Conservation (phyloP, 2,797 vertebrate genomes). For the Tapera naevia region DNA sequence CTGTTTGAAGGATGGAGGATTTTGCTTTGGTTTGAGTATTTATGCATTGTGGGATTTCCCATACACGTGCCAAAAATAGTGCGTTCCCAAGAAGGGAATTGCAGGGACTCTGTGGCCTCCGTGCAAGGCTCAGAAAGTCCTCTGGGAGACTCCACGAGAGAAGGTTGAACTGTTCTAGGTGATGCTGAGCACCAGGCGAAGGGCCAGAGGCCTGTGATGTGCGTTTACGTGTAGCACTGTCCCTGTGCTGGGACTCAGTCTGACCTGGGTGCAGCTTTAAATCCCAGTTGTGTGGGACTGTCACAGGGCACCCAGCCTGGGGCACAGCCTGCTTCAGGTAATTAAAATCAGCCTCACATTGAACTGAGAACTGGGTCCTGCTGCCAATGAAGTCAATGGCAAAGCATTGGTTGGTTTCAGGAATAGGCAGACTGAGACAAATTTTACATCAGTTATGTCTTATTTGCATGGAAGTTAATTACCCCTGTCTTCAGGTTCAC, state of each 20-base stretch:
- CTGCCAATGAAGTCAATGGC: not conserved
- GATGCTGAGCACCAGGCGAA: not conserved
- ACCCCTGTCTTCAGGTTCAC: not conserved
- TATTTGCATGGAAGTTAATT: not conserved
- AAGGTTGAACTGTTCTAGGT: not conserved
- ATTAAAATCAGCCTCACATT: not conserved
- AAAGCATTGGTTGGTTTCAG: not conserved
- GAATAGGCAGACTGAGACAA: not conserved
- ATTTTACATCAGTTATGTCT: not conserved
- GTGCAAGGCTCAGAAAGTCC: not conserved
- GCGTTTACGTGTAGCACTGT: not conserved
- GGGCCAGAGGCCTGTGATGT: fast-evolving
- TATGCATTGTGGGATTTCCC: not conserved
- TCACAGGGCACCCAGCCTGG: not conserved
- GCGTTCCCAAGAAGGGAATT: not conserved
- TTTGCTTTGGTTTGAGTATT: not conserved
- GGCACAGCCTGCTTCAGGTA: not conserved
- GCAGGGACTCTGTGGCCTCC: not conserved
- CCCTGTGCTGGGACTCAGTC: not conserved
- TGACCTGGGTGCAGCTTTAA: not conserved
- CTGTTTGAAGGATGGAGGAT: not conserved
- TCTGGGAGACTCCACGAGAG: not conserved
- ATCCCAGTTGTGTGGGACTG: not conserved
- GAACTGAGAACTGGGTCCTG: not conserved
- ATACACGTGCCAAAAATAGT: not conserved